These are phyloP conservation scores for Amphiprion percula DNA, from an alignment of 2,113 vertebrate genomes.

Conservation along the genomic window DNA sequence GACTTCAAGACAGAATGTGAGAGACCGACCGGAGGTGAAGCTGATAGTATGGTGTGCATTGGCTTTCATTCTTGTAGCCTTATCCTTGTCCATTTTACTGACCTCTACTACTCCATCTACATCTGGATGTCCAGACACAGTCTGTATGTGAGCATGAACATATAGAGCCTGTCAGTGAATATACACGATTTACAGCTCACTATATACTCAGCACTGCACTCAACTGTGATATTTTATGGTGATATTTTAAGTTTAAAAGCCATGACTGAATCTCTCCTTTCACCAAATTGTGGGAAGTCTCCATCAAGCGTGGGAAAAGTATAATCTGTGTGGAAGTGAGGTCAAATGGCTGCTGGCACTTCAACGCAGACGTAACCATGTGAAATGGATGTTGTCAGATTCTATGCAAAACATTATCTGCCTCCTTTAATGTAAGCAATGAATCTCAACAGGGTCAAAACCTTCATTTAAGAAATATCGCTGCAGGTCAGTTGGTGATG, in stretches of 20 bases:
- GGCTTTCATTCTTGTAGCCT: conserved; percentile 44
- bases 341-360: conserved; percentile 53
- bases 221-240: conserved; percentile 39
- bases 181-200: conserved; percentile 46
- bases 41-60: conserved; percentile 21
- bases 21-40: conserved; percentile 29
- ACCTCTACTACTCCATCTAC: conserved; percentile 27
- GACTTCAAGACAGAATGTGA: conserved; percentile 25
- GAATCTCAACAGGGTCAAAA: conserved; percentile 40
- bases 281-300: conserved; percentile 53
- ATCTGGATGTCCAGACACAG: conserved; percentile 38
- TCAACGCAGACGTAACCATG: conserved; percentile 53
- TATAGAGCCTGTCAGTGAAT: background rate
- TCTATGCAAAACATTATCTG: conserved; percentile 48
- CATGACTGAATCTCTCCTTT: conserved; percentile 35
- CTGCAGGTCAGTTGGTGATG: conserved; percentile 28
- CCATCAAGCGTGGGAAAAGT: conserved; percentile 66
- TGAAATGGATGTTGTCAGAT: conserved; percentile 50
- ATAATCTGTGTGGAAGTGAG: conserved; percentile 30
- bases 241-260: conserved; percentile 58
- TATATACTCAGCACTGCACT: background rate
- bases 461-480: conserved; percentile 33
- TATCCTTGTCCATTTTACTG: conserved; percentile 24
- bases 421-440: conserved; percentile 45
- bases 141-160: background rate